Evolutionary conservation across 2,113 vertebrate genomes (phyloP).

Genomic region (Phaethornis superciliosus): DNA sequence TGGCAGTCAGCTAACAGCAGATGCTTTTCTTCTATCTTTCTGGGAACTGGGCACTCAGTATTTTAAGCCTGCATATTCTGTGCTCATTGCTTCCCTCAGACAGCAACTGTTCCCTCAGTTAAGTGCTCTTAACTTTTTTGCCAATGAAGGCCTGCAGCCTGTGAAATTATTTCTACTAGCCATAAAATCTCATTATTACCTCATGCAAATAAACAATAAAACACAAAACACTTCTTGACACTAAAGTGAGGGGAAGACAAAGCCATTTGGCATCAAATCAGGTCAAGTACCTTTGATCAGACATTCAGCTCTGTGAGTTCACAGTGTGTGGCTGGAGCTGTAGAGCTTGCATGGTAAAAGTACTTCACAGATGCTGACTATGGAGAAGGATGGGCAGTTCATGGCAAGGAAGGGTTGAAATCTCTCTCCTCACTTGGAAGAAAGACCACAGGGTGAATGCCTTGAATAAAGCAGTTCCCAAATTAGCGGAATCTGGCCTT

Average conservation of each 20-base stretch:
- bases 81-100: neutral
- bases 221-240: neutral
- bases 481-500: neutral
- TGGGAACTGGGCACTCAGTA: neutral
- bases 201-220: neutral
- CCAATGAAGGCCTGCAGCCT: neutral
- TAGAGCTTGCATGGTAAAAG: fast-evolving
- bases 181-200: neutral
- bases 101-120: no score
- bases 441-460: neutral
- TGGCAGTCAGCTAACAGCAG: neutral
- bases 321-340: neutral
- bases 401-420: neutral
- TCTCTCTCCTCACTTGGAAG: neutral
- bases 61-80: neutral
- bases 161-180: neutral
- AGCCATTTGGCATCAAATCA: neutral
- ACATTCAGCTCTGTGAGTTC: fast-evolving
- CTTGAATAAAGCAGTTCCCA: neutral
- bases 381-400: neutral
- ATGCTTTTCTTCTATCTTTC: neutral
- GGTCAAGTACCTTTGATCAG: fast-evolving
- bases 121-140: neutral
- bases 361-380: neutral
- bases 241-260: neutral